Percentiles rank a stretch among this genome's conserved stretches.
Evolutionary conservation across 2,888 invertebrate species (phyloP).

Genomic region (Drosophila melanosoma): DNA sequence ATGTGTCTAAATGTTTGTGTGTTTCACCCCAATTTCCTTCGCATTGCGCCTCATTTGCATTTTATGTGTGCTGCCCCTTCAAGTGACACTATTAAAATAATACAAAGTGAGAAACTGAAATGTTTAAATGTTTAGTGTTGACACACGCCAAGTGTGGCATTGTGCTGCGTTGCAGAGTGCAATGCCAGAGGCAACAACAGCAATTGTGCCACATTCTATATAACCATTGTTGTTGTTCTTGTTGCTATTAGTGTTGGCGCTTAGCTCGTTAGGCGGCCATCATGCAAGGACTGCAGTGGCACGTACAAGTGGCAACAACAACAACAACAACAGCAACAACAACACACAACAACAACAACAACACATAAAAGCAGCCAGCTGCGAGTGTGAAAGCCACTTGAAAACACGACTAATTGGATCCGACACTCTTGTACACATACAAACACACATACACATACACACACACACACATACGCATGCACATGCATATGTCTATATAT

Average conservation of each 20-base stretch:
- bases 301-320: conserved; percentile 54
- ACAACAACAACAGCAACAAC: conserved; percentile 14
- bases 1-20: conserved; percentile 54
- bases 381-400: conserved; percentile 67
- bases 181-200: conserved; percentile 54
- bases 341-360: not conserved
- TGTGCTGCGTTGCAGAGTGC: conserved; percentile 28
- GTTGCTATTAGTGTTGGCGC: conserved; percentile 45
- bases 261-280: conserved; percentile 70
- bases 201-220: conserved; percentile 59
- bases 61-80: conserved; percentile 19
- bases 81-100: conserved; percentile 60
- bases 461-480: not conserved
- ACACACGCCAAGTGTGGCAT: conserved; percentile 64
- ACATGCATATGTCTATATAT: not conserved
- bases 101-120: conserved; percentile 34
- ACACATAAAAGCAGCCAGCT: conserved; percentile 28
- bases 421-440: conserved; percentile 47
- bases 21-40: conserved; percentile 22
- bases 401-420: conserved; percentile 76
- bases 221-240: conserved; percentile 18
- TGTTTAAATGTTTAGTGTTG: conserved; percentile 59
- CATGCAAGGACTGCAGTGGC: conserved; percentile 54
- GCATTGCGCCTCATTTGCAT: conserved; percentile 64
- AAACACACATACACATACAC: not conserved